Conservation (phyloP, 2,888 invertebrate genomes). For the Polyommatus icarus region DNA sequence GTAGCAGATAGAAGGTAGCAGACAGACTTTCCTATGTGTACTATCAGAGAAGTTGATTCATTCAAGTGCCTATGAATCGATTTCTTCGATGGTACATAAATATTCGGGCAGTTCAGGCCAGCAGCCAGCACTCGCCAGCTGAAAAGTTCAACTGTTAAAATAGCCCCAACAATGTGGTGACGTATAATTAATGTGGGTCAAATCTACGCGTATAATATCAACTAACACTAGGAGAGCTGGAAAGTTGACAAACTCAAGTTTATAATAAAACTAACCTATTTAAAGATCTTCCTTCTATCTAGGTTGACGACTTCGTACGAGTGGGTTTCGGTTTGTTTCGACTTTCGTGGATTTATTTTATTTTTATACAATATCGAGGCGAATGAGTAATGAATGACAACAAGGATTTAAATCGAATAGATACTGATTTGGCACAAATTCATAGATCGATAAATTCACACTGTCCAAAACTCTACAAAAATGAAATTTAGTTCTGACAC, state of each 20-base stretch:
- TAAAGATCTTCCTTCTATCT: slow-evolving; percentile 24
- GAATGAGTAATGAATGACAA: background rate
- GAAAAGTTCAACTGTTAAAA: slow-evolving; percentile 33
- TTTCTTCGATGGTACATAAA: no score
- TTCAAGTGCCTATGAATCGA: no score
- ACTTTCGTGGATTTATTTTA: background rate
- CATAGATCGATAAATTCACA: background rate
- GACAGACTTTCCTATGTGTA: background rate
- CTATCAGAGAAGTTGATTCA: no score
- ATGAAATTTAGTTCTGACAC: background rate
- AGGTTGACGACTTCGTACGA: slow-evolving; percentile 18
- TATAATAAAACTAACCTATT: slow-evolving; percentile 31
- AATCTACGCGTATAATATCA: slow-evolving; percentile 22
- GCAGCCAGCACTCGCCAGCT: slow-evolving; percentile 11
- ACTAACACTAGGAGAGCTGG: slow-evolving; percentile 31
- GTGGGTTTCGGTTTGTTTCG: background rate
- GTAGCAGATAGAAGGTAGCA: background rate
- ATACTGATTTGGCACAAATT: background rate
- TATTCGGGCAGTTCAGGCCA: background rate
- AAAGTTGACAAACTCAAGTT: slow-evolving; percentile 29
- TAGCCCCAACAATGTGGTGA: slow-evolving; percentile 33
- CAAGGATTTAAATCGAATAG: background rate
- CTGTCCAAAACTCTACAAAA: background rate
- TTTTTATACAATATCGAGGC: background rate
- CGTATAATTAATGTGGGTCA: slow-evolving; percentile 33